These are phyloP conservation scores for Cyprinodon diabolis DNA, from an alignment of 2,797 vertebrate genomes.

Conservation along the genomic window DNA sequence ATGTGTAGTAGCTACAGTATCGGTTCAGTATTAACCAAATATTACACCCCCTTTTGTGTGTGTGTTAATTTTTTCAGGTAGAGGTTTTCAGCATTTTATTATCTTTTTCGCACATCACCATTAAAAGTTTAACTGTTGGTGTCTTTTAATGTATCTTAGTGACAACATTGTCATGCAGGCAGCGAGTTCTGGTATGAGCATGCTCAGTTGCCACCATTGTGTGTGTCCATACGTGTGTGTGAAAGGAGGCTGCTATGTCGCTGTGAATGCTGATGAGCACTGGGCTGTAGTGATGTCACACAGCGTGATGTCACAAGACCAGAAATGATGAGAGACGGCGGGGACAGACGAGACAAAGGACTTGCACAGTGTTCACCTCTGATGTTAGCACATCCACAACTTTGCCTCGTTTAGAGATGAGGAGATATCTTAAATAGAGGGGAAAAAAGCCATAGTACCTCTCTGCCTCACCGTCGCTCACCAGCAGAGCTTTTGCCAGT, in stretches of 20 bases:
- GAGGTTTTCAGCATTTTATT: conserved; percentile 11
- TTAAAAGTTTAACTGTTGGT: conserved; percentile 31
- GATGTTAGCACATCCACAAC: conserved; percentile 16
- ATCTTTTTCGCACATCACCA: conserved; percentile 6
- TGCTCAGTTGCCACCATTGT: conserved; percentile 68
- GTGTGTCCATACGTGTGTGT: conserved; percentile 22
- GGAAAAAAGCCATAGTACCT: conserved; percentile 12
- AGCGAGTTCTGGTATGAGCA: conserved; percentile 61
- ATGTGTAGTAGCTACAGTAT: not conserved
- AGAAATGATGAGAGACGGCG: conserved; percentile 33
- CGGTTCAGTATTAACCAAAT: conserved; percentile 7
- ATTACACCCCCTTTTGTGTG: not conserved
- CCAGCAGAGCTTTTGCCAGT: conserved; percentile 70
- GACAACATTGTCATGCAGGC: conserved; percentile 70
- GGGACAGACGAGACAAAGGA: conserved; percentile 62
- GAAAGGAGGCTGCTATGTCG: conserved; percentile 57
- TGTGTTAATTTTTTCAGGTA: not conserved
- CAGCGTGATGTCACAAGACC: conserved; percentile 70
- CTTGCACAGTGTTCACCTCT: conserved; percentile 23
- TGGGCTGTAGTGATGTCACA: conserved; percentile 76
- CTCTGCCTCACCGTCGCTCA: conserved; percentile 47
- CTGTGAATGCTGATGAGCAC: conserved; percentile 80
- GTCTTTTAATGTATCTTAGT: conserved; percentile 50
- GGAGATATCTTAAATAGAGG: conserved; percentile 14
- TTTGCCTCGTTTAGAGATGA: conserved; percentile 20